Conservation (phyloP, 2,797 vertebrate species). For the Petrocephalus sullivani region DNA sequence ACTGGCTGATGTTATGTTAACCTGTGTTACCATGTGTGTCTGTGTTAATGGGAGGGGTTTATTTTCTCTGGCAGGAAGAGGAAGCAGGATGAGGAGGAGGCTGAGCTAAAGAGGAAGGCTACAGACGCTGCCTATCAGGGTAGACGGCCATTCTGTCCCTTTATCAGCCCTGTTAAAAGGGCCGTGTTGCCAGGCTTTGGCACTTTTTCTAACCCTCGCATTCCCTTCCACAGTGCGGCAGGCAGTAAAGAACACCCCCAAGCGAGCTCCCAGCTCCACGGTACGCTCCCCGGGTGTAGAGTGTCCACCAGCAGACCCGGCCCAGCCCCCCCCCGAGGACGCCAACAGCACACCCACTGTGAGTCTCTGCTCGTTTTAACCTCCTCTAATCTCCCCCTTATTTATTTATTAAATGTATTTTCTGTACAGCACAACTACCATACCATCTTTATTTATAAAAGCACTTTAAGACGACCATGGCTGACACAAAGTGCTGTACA, state of each 20-base stretch:
- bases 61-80: conserved; percentile 71
- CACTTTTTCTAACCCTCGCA: neutral
- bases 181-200: neutral
- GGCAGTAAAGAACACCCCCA: conserved; percentile 88
- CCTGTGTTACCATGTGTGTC: neutral
- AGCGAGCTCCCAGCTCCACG: conserved; percentile 79
- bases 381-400: neutral
- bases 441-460: too few species aligned
- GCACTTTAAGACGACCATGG: too few species aligned
- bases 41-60: neutral
- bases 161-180: neutral
- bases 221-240: conserved; percentile 71
- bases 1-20: neutral
- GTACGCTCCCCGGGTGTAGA: conserved; percentile 83
- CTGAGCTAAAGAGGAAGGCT: conserved; percentile 88
- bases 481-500: too few species aligned
- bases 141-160: conserved; percentile 39
- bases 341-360: conserved; percentile 59
- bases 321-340: conserved; percentile 69
- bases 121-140: conserved; percentile 92
- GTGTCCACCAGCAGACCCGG: conserved; percentile 71
- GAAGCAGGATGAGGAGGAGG: conserved; percentile 91
- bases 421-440: neutral
- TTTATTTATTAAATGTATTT: neutral
- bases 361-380: conserved; percentile 30